phyloP scores from a whole-genome alignment of 2,113 vertebrate genomes.

The Coturnix japonica region DNA sequence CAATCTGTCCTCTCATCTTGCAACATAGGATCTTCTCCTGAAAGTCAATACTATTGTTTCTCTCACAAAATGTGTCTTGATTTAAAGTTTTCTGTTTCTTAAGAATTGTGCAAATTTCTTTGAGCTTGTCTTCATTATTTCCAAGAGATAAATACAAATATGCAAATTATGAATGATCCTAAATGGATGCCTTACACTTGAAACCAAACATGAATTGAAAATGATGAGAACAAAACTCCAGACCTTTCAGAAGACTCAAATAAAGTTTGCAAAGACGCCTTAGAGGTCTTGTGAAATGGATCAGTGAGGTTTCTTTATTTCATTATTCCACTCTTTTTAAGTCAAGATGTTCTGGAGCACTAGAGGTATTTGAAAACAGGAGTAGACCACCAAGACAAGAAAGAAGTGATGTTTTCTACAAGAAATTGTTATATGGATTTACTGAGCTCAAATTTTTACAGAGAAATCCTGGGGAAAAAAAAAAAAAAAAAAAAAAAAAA shows the following conservation, averaged over 20 bases:
- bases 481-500: too few species aligned
- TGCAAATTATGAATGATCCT: not conserved
- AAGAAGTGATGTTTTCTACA: not conserved
- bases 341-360: not conserved
- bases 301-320: not conserved
- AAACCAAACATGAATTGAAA: not conserved
- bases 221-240: not conserved
- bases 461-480: not conserved
- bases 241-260: not conserved
- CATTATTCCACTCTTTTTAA: not conserved
- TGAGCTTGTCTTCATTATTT: not conserved
- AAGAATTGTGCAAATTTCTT: not conserved
- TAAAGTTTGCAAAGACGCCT: not conserved
- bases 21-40: accelerated
- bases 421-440: not conserved
- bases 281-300: not conserved
- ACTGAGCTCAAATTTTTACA: not conserved
- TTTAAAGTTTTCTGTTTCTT: not conserved
- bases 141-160: not conserved
- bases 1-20: not conserved
- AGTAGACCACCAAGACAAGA: not conserved
- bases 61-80: not conserved
- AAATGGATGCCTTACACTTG: accelerated
- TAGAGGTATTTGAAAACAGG: not conserved
- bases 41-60: not conserved